These are phyloP conservation scores for Chondrilla cf. caribensis DNA, from an alignment of 37 sponge, comb jelly and placozoan genomes.

Conservation along the genomic window DNA sequence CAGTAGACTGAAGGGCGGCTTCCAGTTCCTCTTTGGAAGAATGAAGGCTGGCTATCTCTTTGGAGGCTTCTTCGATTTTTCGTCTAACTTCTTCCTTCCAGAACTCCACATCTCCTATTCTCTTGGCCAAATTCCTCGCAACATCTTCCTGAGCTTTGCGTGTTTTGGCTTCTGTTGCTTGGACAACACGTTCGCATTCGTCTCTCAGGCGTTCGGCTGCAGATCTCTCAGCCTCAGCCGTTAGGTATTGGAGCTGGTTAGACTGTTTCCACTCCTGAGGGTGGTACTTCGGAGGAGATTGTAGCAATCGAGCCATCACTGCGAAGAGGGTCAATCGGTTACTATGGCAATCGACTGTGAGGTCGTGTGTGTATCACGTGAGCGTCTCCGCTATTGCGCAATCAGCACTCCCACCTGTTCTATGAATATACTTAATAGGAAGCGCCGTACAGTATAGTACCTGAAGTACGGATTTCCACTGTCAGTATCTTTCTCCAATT, in stretches of 20 bases:
- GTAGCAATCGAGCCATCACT: conserved; percentile 52
- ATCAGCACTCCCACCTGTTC: too few relatives aligned
- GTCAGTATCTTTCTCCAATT: too few relatives aligned
- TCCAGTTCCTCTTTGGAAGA: conserved; percentile 71
- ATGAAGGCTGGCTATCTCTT: conserved; percentile 68
- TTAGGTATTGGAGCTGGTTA: conserved; percentile 71
- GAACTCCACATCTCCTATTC: conserved; percentile 77
- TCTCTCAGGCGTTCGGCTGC: conserved; percentile 79
- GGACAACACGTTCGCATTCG: conserved; percentile 78
- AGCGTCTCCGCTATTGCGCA: too few relatives aligned
- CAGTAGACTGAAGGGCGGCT: conserved; percentile 50
- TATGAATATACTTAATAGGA: too few relatives aligned
- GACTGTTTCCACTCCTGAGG: conserved; percentile 88
- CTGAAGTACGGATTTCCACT: too few relatives aligned
- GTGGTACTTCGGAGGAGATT: conserved; percentile 76
- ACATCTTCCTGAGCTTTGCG: conserved; percentile 68
- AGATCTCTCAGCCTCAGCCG: conserved; percentile 75
- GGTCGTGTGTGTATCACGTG: too few relatives aligned
- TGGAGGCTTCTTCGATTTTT: conserved; percentile 53
- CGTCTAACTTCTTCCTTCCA: conserved; percentile 89
- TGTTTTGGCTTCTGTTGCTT: conserved; percentile 76
- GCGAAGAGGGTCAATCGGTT: neutral
- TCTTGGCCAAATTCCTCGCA: conserved; percentile 78
- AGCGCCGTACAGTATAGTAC: too few relatives aligned
- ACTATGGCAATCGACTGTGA: neutral